Conservation (phyloP, 2,113 vertebrate genomes). For the Limnothrissa miodon region DNA sequence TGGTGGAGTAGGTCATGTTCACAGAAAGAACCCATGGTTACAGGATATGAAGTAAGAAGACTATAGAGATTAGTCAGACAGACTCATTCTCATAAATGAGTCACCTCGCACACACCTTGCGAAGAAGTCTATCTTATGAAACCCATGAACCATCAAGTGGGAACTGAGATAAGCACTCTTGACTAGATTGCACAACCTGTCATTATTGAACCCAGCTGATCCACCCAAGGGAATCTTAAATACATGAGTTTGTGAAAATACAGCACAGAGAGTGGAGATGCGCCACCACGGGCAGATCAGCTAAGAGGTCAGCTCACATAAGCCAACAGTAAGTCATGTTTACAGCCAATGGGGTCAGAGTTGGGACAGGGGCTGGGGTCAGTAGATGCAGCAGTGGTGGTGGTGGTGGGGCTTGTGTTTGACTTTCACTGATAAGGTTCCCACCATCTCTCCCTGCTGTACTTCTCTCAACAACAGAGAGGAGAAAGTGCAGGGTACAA, state of each 20-base stretch:
- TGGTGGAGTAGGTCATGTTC: neutral
- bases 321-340: neutral
- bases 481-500: neutral
- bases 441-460: neutral
- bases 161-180: neutral
- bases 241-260: neutral
- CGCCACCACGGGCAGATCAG: neutral
- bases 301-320: neutral
- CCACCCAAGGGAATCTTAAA: neutral
- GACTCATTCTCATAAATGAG: neutral
- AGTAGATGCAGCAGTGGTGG: neutral
- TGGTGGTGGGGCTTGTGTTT: slow-evolving; percentile 4
- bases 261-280: neutral
- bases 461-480: neutral
- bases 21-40: neutral
- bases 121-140: neutral
- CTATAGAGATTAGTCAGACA: neutral
- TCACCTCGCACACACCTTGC: neutral
- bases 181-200: neutral
- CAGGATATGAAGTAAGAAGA: neutral
- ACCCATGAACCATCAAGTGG: neutral
- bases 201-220: neutral
- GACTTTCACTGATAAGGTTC: slow-evolving; percentile 35
- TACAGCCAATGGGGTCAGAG: neutral
- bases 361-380: neutral